Conservation (phyloP, 2,113 vertebrate species). For the Motacilla alba region DNA sequence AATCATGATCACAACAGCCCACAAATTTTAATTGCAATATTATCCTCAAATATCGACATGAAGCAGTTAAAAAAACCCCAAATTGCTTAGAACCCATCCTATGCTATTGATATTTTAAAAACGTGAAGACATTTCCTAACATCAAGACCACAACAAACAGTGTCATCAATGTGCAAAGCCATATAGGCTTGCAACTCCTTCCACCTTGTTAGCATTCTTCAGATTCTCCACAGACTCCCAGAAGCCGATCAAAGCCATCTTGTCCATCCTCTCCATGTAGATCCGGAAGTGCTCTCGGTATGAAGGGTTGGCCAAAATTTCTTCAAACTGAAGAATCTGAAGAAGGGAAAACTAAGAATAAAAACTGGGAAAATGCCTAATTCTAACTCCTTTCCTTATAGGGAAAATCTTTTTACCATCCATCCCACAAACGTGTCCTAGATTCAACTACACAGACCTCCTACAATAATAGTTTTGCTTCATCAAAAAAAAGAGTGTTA, state of each 20-base stretch:
- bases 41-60: background rate
- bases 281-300: slow-evolving; percentile 88
- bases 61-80: background rate
- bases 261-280: slow-evolving; percentile 95
- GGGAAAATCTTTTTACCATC: background rate
- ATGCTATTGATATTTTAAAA: background rate
- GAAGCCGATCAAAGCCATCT: slow-evolving; percentile 85
- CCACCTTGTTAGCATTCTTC: slow-evolving; percentile 94
- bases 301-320: slow-evolving; percentile 85
- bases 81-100: background rate
- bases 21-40: background rate
- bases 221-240: slow-evolving; percentile 96
- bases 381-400: background rate
- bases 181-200: background rate
- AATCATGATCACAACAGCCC: background rate
- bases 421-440: background rate
- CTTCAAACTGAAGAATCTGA: slow-evolving; percentile 96
- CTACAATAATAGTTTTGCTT: background rate
- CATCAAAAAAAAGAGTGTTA: background rate
- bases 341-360: background rate
- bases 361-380: background rate
- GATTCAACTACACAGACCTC: background rate
- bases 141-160: background rate
- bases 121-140: background rate
- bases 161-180: background rate